Evolutionary conservation across 2,797 vertebrate genomes (phyloP), one percentile per base, ranked within the genome.

Genomic region (Leptodactylus fallax): DNA sequence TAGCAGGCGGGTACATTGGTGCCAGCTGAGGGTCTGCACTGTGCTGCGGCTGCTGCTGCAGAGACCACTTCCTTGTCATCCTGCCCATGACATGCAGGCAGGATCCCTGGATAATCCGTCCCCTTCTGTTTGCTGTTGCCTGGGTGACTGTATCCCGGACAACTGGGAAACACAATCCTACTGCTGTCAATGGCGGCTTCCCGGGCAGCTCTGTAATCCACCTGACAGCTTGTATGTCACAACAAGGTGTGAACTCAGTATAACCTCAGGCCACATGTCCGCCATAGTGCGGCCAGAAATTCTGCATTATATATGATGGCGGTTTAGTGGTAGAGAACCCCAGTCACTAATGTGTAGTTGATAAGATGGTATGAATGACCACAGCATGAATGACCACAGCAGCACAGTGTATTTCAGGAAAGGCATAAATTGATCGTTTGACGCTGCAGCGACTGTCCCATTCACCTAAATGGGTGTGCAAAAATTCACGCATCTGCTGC

Each of bases 91-190:
- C 51, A 71, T 65, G 53, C 74, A 65, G 23, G 8, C 65, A 53
- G 58, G 58, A 16, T 79, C 74, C 65, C 23, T 2, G 85, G 53
- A 36, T 36, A 74, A 49, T 67, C 83, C 84, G 88, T 86, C 74
- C 91, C 92, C 90, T 67, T 74, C 84, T 89, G 85, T 83, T 90
- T 90, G 72, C 47, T 4, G 88, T 93, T 81, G 45, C 89, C 86
- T n/a, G 69, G 83, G 91, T 82, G 89, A 92, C 90, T 27, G 67
- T 80, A 56, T 58, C 83, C 76, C 0, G 0, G 60, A 80, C 67
- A 87, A 87, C 86, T 16, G 5, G 49, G 56, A 47, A 86, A 87
- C 71, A 83, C 69, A 69, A 7, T 14, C 27, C 63, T 27, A 55
- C 23, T 2, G 13, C 56, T 4, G 47, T 0, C 25, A 56, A 19